Percentiles rank a stretch among this genome's conserved stretches.
These are phyloP conservation scores for Aphelinus atriplicis DNA, from an alignment of 1,140 invertebrate genomes.

Conservation along the genomic window DNA sequence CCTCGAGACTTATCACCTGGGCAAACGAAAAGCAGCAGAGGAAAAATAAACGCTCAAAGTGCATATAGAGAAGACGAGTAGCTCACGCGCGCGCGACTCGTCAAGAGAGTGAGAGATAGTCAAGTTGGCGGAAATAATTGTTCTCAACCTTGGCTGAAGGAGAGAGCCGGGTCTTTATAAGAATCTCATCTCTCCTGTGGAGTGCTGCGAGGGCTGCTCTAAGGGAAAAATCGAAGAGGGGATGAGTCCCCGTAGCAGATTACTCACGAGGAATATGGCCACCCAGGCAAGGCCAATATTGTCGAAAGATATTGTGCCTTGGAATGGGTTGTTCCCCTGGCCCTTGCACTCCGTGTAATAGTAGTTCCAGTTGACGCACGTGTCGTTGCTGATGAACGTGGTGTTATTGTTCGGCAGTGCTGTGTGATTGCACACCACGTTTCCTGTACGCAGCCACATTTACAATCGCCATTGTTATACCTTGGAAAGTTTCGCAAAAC, in stretches of 20 bases:
- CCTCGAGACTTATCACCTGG: slow-evolving; percentile 86
- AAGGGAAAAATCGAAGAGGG: background rate
- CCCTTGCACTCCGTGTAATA: slow-evolving; percentile 96
- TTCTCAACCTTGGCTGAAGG: slow-evolving; percentile 26
- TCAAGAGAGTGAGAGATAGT: background rate
- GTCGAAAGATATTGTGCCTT: slow-evolving; percentile 99
- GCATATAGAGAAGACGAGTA: background rate
- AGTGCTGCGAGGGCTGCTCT: background rate
- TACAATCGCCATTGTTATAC: slow-evolving; percentile 25
- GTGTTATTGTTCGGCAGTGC: slow-evolving; percentile 63
- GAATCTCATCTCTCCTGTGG: background rate
- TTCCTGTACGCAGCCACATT: slow-evolving; percentile 54
- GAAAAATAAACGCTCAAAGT: background rate
- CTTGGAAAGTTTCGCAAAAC: background rate
- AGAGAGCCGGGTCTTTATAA: slow-evolving; percentile 7
- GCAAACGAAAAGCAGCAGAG: slow-evolving; percentile 44
- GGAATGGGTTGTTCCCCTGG: slow-evolving; percentile 95
- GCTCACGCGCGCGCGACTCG: too few species aligned
- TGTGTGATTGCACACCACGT: slow-evolving; percentile 70
- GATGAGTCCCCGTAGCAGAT: background rate
- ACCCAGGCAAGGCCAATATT: slow-evolving; percentile 99
- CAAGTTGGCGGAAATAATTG: slow-evolving; percentile 23
- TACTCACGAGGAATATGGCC: slow-evolving; percentile 97
- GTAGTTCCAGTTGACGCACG: slow-evolving; percentile 98
- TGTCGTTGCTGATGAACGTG: slow-evolving; percentile 67